A percentile compares a stretch with the other conserved stretches of the same genome.
phyloP scores from a whole-genome alignment of 2,113 vertebrate genomes.

The Gymnorhina tibicen region DNA sequence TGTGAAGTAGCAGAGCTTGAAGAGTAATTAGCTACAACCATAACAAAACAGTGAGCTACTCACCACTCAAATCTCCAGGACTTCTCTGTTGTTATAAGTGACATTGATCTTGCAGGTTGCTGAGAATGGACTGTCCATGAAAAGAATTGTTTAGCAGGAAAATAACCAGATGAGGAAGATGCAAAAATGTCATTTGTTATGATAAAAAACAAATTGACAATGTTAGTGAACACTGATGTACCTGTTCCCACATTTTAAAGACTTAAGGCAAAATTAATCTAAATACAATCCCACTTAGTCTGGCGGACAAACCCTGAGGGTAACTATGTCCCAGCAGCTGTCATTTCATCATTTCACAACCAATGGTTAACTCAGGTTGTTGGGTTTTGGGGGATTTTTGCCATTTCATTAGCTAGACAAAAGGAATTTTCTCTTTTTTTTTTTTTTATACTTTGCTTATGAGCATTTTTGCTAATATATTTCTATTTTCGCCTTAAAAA shows the following conservation, averaged over 20 bases:
- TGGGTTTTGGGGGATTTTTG: not conserved
- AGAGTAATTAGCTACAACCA: slow-evolving; percentile 50
- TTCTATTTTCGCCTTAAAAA: not conserved
- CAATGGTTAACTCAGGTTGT: not conserved
- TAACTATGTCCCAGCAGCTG: not conserved
- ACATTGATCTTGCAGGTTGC: not conserved
- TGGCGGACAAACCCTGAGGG: not conserved
- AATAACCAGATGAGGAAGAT: not conserved
- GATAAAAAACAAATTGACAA: not conserved
- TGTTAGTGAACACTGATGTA: not conserved
- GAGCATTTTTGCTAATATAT: not conserved
- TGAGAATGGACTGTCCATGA: not conserved
- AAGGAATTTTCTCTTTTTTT: not conserved
- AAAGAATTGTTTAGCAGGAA: not conserved
- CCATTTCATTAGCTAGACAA: not conserved
- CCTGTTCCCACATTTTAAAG: not conserved
- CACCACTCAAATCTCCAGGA: slow-evolving; percentile 28
- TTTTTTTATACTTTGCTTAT: not conserved
- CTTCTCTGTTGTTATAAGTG: slow-evolving; percentile 9
- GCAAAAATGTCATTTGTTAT: not conserved
- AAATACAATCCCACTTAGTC: not conserved
- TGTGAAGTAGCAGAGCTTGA: slow-evolving; percentile 56
- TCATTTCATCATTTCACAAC: not conserved
- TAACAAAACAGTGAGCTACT: slow-evolving; percentile 57
- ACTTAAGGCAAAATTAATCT: not conserved